A percentile compares a stretch with the other conserved stretches of the same genome.
phyloP scores from a whole-genome alignment of 2,113 vertebrate species.

The Microcebus tavaratra region DNA sequence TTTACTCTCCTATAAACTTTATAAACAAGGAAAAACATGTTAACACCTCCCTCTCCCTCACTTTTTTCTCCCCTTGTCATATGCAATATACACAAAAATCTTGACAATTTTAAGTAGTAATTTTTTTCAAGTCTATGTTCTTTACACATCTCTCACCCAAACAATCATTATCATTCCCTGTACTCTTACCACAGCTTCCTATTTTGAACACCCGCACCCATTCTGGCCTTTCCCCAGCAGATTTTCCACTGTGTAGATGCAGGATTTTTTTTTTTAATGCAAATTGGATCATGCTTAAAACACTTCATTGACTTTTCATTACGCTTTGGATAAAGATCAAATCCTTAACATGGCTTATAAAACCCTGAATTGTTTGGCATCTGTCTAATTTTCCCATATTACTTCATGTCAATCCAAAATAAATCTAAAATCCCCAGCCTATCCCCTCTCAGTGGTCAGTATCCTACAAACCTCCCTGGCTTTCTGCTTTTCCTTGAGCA shows the following conservation, averaged over 20 bases:
- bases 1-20: neutral
- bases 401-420: neutral
- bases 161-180: neutral
- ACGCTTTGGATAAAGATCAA: constrained; percentile 22
- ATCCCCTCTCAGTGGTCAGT: neutral
- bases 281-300: constrained; percentile 49
- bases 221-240: neutral
- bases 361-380: neutral
- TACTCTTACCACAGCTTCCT: neutral
- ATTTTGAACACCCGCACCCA: neutral
- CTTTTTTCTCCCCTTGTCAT: rapidly evolving
- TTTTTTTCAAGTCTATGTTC: neutral
- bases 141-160: neutral
- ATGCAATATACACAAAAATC: neutral
- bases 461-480: neutral
- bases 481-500: neutral
- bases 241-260: neutral
- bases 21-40: neutral
- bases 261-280: neutral
- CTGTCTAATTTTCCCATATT: neutral
- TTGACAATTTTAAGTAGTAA: neutral
- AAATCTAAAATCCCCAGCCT: neutral
- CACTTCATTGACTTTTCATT: constrained; percentile 41
- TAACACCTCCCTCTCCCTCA: neutral
- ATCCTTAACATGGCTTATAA: constrained; percentile 33